Evolutionary conservation across 2,797 vertebrate genomes (phyloP).

Genomic region (Neosilurus hyrtlii): DNA sequence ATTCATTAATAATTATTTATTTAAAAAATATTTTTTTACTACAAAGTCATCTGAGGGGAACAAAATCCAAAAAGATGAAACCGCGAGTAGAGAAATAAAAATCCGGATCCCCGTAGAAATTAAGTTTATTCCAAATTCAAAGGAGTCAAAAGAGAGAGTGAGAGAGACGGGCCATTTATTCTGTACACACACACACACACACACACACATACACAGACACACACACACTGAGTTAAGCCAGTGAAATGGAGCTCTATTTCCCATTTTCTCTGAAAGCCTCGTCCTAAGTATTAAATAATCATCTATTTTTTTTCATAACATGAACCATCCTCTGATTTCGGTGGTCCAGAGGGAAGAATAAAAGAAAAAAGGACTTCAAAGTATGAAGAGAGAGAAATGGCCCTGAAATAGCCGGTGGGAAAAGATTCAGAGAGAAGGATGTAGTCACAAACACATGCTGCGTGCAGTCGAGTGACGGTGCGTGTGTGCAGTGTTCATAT

Average conservation of each 20-base stretch:
- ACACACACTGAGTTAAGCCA: neutral
- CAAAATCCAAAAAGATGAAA: neutral
- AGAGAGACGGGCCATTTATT: neutral
- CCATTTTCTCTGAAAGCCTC: slow-evolving; percentile 11
- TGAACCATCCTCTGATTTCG: neutral
- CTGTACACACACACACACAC: neutral
- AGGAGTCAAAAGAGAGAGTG: neutral
- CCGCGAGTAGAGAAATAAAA: neutral
- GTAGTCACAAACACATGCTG: neutral
- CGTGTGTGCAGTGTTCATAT: neutral
- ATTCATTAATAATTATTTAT: too few relatives aligned
- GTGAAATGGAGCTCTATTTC: slow-evolving; percentile 11
- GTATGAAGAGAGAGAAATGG: neutral
- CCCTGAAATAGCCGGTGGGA: neutral
- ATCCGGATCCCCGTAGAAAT: neutral
- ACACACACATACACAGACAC: slow-evolving; percentile 20
- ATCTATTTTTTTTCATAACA: slow-evolving; percentile 4
- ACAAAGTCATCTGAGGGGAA: neutral
- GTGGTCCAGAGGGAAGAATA: neutral
- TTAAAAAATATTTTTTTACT: neutral
- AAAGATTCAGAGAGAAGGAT: neutral
- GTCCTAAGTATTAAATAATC: slow-evolving; percentile 24
- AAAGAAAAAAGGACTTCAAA: neutral
- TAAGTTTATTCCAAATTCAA: neutral
- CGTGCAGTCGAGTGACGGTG: neutral